Conservation (phyloP, 2,888 invertebrate genomes). For the Drosophila algonquin region DNA sequence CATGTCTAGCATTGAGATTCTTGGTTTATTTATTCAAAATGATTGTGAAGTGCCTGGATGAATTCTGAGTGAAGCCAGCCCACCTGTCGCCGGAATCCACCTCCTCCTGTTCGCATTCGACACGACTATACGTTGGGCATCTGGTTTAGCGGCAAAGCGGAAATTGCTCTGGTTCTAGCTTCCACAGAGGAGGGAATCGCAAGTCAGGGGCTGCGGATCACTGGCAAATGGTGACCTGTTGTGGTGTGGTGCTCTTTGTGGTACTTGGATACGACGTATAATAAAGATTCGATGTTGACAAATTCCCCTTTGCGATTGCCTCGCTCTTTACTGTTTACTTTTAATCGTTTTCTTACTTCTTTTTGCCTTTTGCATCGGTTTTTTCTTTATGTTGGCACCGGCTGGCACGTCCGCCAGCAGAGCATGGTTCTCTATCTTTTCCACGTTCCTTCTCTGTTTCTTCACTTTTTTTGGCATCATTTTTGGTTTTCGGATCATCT, state of each 20-base stretch:
- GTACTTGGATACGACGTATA: too few species aligned
- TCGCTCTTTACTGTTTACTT: not conserved
- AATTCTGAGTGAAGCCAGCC: not conserved
- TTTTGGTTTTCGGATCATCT: not conserved
- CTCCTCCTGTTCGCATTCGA: not conserved
- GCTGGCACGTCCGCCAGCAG: conserved; percentile 1
- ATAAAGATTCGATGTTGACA: too few species aligned
- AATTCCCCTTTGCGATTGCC: too few species aligned
- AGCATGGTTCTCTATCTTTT: conserved; percentile 3
- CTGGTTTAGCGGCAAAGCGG: not conserved
- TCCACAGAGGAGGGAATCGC: not conserved
- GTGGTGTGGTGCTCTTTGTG: not conserved
- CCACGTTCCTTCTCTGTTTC: not conserved
- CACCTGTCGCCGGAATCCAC: not conserved
- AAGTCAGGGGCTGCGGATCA: not conserved
- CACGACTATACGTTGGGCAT: not conserved
- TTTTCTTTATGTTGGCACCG: not conserved
- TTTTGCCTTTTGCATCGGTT: too few species aligned
- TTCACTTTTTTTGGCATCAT: not conserved
- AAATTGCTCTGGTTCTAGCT: not conserved
- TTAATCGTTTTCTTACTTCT: not conserved
- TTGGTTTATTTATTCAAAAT: not conserved
- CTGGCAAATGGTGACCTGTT: not conserved
- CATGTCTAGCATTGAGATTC: too few species aligned
- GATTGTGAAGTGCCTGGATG: not conserved